Base-by-base conservation (phyloP, 2,797 vertebrate species). In the Xenentodon cancila region DNA sequence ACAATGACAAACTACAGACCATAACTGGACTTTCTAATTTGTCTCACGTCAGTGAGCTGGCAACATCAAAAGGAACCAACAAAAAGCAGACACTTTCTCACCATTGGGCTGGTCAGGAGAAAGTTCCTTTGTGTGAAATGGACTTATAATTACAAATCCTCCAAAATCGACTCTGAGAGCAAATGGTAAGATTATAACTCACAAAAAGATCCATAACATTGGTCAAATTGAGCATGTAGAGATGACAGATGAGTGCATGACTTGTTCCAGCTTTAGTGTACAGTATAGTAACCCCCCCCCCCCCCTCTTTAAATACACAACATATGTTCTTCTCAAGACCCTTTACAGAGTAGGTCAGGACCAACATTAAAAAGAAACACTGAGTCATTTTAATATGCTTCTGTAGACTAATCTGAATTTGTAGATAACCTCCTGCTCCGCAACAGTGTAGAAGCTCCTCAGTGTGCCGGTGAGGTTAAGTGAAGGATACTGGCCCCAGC, bases 81-180 rank as follows among this genome's bases (percentile, higher is more conserved):
- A 57, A 68, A 73, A 68, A 79, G 60, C 80, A 77, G 68, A 79
- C 64, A 80, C 73, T 84, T 86, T 89, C 84, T 85, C 88, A 89
- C 84, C 73, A 81, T 79, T 86, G 82, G 53, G 56, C 1, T 60
- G 59, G 72, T 82, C 54, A 59, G 78, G 75, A 82, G 65, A 84
- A 77, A 75, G 79, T 93, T 93, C 92, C 94, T 96, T 95, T 94
- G 93, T 93, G 85, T 75, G 46, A 56, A 89, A 88, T 84, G 77
- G 68, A 86, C 87, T 89, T 91, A 90, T 82, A 91, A 87, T 78
- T 86, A 90, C 84, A 78, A 89, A 91, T 84, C 71, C 68, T 76
- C 48, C 25, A 81, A 69, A 71, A 89, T 89, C 83, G 77, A 34
- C 50, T 60, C 74, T 82, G 83, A 85, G 81, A 56, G 68, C 91